phyloP scores from a whole-genome alignment of 2,113 vertebrate genomes.

The Prinia subflava region DNA sequence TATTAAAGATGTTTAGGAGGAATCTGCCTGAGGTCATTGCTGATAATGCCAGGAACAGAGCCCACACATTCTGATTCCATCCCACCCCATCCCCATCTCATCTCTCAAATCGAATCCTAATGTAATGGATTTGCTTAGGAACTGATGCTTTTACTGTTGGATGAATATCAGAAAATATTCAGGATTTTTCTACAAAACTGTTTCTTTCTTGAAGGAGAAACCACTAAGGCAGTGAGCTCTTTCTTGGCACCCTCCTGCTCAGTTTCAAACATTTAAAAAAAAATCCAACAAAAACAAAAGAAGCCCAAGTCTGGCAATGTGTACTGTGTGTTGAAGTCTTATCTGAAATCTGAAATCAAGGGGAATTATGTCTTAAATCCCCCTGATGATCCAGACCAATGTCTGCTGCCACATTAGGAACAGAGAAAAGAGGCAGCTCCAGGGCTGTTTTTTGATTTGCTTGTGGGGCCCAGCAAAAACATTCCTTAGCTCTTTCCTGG shows the following conservation, averaged over 20 bases:
- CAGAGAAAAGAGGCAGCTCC: not conserved
- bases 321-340: not conserved
- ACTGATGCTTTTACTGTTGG: not conserved
- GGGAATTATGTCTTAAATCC: slow-evolving; percentile 14
- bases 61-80: not conserved
- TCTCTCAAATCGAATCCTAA: not conserved
- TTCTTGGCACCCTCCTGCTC: not conserved
- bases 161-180: not conserved
- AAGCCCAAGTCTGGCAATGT: not conserved
- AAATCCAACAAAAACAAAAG: not conserved
- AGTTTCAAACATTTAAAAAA: not conserved
- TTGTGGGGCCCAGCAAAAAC: not conserved
- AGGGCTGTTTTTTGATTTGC: not conserved
- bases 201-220: not conserved
- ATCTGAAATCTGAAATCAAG: slow-evolving; percentile 15
- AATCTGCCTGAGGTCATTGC: not conserved
- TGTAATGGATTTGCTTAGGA: not conserved
- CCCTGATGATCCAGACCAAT: not conserved
- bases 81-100: not conserved
- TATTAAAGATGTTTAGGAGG: not conserved
- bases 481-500: slow-evolving; percentile 1
- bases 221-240: not conserved
- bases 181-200: not conserved
- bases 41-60: not conserved
- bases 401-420: not conserved